Evolutionary conservation across 1,140 invertebrate genomes (phyloP), one percentile per base, ranked within the genome.

Genomic region (Tetraneura akinire): DNA sequence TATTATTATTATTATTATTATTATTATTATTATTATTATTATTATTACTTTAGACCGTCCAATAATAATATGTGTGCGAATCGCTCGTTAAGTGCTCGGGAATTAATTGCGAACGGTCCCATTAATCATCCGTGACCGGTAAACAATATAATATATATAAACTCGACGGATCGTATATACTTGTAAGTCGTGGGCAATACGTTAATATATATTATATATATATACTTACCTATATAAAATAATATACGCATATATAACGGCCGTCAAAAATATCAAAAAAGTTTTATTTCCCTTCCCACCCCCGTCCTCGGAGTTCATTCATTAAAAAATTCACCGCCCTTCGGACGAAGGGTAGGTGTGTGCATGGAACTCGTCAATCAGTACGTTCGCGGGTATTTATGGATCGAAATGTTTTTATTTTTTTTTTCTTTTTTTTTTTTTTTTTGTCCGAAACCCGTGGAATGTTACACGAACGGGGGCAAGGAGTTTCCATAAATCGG

Each of bases 351-450:
- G 4, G 42, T 10, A 23, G 42, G 42, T 26, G 42, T 26, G n/a
- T n/a, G n/a, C n/a, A n/a, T n/a, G 64, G 42, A 68, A 21, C 66
- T 68, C 66, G 66, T 68, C 66, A 68, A 68, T 68, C 66, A 68
- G 42, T 42, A 47, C 42, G 14, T 68, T 68, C 66, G n/a, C n/a
- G 21, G 66, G 45, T 68, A 68, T 68, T 68, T 68, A 68, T 68
- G 66, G 66, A 68, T 26, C 66, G 66, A 47, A n/a, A 47, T 68
- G 66, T 47, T 68, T 68, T 68, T n/a, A n/a, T n/a, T n/a, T n/a
- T n/a, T n/a, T n/a, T n/a, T n/a, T n/a, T n/a, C n/a, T n/a, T n/a
- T n/a, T n/a, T n/a, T n/a, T n/a, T n/a, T n/a, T n/a, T n/a, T n/a
- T n/a, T n/a, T n/a, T n/a, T 68, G 42, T 68, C 23, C 23, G 64